These are phyloP conservation scores for Danaus plexippus DNA, from an alignment of 1,140 invertebrate genomes.

Conservation along the genomic window DNA sequence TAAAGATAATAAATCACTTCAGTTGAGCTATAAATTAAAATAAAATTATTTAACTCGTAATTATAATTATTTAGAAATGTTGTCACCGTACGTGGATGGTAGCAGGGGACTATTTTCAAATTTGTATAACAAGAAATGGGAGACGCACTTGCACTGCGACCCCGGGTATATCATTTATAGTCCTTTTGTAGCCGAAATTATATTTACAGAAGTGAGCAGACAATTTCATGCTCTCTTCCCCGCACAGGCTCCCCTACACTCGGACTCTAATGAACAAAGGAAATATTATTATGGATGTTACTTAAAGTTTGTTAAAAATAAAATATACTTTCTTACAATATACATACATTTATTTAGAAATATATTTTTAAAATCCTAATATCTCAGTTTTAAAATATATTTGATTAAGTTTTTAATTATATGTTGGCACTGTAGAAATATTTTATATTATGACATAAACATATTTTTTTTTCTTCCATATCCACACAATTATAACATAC, in stretches of 20 bases:
- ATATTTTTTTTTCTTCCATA: not conserved
- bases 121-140: constrained; percentile 51
- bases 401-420: too few species aligned
- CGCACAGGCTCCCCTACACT: constrained; percentile 33
- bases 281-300: constrained; percentile 35
- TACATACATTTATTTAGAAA: too few species aligned
- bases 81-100: not conserved
- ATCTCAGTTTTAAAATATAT: too few species aligned
- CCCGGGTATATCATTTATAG: constrained; percentile 65
- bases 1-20: too few species aligned
- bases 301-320: constrained; percentile 2
- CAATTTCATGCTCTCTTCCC: constrained; percentile 70
- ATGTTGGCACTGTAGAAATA: too few species aligned
- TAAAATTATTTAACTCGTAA: too few species aligned
- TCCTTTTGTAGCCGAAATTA: constrained; percentile 71
- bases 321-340: not conserved
- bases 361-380: too few species aligned
- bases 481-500: constrained; percentile 34
- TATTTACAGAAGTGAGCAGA: constrained; percentile 72
- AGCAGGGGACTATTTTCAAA: constrained; percentile 44
- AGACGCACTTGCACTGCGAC: constrained; percentile 50
- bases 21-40: too few species aligned
- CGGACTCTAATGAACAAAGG: constrained; percentile 61
- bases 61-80: too few species aligned
- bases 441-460: too few species aligned